Percentiles rank a stretch among this genome's conserved stretches.
These are phyloP conservation scores for Drosophila bunnanda DNA, from an alignment of 2,888 invertebrate genomes.

Conservation along the genomic window DNA sequence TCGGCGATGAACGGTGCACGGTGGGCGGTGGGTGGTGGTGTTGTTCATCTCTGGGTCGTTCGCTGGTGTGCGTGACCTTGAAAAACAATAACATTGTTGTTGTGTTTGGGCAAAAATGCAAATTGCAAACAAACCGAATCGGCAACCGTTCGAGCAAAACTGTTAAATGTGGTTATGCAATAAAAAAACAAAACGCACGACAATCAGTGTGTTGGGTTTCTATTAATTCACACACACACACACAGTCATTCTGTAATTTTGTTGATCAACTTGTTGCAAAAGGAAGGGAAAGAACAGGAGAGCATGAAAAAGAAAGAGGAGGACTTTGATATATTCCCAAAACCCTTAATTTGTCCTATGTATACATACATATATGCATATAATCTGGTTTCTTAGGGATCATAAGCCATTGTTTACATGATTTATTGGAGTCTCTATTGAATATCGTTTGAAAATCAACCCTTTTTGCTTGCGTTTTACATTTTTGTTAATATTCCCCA, in stretches of 20 bases:
- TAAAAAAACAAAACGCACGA: slow-evolving; percentile 32
- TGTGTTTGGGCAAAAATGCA: slow-evolving; percentile 63
- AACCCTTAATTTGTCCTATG: neutral
- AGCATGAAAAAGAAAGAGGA: too few relatives aligned
- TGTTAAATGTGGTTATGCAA: slow-evolving; percentile 69
- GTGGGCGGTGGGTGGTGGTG: slow-evolving; percentile 43
- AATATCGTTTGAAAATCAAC: neutral
- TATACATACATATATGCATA: neutral
- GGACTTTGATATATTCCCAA: too few relatives aligned
- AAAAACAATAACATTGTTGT: slow-evolving; percentile 72
- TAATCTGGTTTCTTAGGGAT: neutral
- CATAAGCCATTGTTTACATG: neutral
- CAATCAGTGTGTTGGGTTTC: slow-evolving; percentile 1
- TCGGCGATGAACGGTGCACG: slow-evolving; percentile 29
- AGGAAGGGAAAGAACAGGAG: neutral
- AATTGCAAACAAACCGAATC: slow-evolving; percentile 61
- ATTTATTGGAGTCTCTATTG: neutral
- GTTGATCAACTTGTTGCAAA: slow-evolving; percentile 44
- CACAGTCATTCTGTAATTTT: slow-evolving; percentile 13
- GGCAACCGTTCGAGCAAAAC: slow-evolving; percentile 56
- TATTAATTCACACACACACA: slow-evolving; percentile 41
- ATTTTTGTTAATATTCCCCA: slow-evolving; percentile 27
- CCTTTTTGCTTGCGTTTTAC: neutral
- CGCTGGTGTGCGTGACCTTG: slow-evolving; percentile 62
- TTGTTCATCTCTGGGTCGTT: slow-evolving; percentile 31